phyloP scores from a whole-genome alignment of 35 echinoderm and acorn worm species.

The Holothuria glaberrima region DNA sequence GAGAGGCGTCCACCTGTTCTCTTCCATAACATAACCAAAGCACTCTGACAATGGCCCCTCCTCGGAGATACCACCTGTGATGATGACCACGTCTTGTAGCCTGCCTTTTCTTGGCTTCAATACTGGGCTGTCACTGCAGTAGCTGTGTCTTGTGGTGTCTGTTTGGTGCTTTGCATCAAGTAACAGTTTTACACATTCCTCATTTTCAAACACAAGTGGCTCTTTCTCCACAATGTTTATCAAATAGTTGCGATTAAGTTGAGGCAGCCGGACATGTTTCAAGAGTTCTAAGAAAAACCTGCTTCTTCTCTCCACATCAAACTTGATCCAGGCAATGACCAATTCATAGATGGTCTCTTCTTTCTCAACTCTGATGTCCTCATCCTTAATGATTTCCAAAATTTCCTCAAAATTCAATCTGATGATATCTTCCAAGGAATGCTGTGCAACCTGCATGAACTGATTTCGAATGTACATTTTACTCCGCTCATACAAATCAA shows the following conservation, averaged over 20 bases:
- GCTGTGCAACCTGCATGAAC: slow-evolving; percentile 89
- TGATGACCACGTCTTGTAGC: slow-evolving; percentile 93
- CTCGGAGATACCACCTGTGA: slow-evolving; percentile 92
- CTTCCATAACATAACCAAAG: slow-evolving; percentile 92
- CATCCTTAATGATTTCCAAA: slow-evolving; percentile 91
- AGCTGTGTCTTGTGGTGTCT: slow-evolving; percentile 92
- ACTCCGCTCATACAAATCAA: slow-evolving; percentile 73
- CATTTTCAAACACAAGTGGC: slow-evolving; percentile 75
- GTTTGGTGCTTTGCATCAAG: slow-evolving; percentile 94
- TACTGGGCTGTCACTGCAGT: slow-evolving; percentile 97
- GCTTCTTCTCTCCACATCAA: slow-evolving; percentile 68
- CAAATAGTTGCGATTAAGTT: slow-evolving; percentile 80
- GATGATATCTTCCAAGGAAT: slow-evolving; percentile 94
- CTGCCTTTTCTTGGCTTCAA: slow-evolving; percentile 96
- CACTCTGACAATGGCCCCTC: slow-evolving; percentile 83
- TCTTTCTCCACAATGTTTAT: slow-evolving; percentile 94
- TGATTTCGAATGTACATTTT: slow-evolving; percentile 92
- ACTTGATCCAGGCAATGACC: slow-evolving; percentile 81
- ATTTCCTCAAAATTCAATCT: slow-evolving; percentile 76
- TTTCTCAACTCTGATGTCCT: slow-evolving; percentile 94
- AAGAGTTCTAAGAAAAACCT: slow-evolving; percentile 71
- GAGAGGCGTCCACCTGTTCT: slow-evolving; percentile 92
- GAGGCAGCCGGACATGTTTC: slow-evolving; percentile 86
- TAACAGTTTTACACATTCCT: slow-evolving; percentile 74
- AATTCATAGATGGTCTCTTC: slow-evolving; percentile 96